These are phyloP conservation scores for Macrophya annulata DNA, from an alignment of 2,888 invertebrate species.

Conservation along the genomic window DNA sequence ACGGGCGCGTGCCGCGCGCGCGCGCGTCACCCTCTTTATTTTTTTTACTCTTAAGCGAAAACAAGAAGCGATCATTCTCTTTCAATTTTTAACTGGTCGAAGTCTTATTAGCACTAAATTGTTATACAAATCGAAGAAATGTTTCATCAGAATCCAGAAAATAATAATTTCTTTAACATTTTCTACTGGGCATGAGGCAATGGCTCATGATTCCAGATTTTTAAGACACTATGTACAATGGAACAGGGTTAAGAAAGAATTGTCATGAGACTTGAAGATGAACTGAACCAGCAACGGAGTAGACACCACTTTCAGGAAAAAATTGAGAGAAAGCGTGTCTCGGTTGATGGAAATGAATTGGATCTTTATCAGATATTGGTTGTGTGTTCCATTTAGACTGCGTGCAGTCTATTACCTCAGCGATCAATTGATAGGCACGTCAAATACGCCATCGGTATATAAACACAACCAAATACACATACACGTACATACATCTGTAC, in stretches of 20 bases:
- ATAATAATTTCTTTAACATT: neutral
- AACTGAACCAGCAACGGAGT: neutral
- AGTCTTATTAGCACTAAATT: neutral
- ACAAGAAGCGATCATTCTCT: neutral
- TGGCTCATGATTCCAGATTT: neutral
- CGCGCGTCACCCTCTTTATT: conserved; percentile 28
- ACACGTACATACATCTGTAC: conserved; percentile 55
- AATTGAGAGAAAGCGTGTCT: neutral
- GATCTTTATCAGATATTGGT: conserved; percentile 62
- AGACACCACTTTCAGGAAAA: neutral
- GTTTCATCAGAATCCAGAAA: neutral
- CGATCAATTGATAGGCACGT: conserved; percentile 77
- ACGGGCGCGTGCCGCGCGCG: conserved; percentile 48
- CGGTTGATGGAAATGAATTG: conserved; percentile 30
- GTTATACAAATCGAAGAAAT: neutral
- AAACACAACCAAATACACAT: conserved; percentile 59
- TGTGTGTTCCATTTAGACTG: conserved; percentile 72
- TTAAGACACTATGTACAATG: neutral
- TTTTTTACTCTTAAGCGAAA: neutral
- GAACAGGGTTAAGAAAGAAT: too few species aligned
- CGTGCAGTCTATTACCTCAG: conserved; percentile 74
- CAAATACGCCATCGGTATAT: conserved; percentile 73
- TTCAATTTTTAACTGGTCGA: neutral
- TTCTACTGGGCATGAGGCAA: neutral
- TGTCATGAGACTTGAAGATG: too few species aligned